Evolutionary conservation across 2,888 invertebrate species (phyloP), one percentile per base, ranked within the genome.

Genomic region (Eledone cirrhosa): DNA sequence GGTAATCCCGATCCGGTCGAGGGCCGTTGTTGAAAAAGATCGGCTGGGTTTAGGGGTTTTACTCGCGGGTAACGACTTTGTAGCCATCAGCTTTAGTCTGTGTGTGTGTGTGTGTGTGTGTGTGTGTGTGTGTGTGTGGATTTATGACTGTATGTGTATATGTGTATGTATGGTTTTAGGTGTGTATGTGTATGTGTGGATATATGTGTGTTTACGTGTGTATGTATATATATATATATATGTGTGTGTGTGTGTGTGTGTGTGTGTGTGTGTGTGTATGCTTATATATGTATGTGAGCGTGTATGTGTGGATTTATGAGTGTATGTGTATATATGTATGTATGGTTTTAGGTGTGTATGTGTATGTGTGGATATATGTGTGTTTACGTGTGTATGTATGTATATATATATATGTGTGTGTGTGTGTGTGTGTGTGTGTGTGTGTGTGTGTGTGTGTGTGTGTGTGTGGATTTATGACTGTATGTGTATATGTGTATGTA

Each of bases 331-430:
- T 72, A 11, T n/a, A 11, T 27, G 27, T 24, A 11, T 22, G 22
- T 63, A 22, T 63, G 63, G 14, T 16, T 63, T 13, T 63, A 27
- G 8, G 16, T 5, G 63, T 33, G 33, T 33, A 8, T 24, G 59
- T 59, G 59, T 59, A 22, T 63, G 63, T 78, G 59, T 41, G 13
- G 53, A 19, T 48, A 31, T 78, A 19, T 74, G 31, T 69, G 53
- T 77, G 59, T 59, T 31, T 79, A 65, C 59, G 77, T 77, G 77
- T 77, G 33, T 53, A 65, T 63, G 76, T 53, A 59, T 77, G 76
- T 76, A 27, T 77, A 77, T 59, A 22, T 77, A 75, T 76, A 76
- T 79, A 33, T 76, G 53, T 79, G 79, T 76, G 76, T 79, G 79
- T 76, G 76, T 75, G 14, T 48, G 41, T 77, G 76, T 76, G 75